Conservation (phyloP, 2,113 vertebrate species). For the Chloropsis cyanopogon region DNA sequence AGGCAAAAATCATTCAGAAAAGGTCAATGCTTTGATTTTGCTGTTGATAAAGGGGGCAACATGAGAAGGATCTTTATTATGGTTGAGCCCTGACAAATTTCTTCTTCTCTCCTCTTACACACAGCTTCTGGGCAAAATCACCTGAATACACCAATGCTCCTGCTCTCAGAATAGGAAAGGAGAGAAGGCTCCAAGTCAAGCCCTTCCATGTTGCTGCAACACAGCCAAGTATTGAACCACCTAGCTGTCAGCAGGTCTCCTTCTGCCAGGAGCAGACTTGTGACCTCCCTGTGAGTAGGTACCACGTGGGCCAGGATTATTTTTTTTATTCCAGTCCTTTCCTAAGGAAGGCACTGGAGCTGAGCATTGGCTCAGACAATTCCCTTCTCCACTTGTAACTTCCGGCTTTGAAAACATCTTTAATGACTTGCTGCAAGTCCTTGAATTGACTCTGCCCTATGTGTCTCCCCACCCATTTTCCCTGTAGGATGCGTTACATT, state of each 20-base stretch:
- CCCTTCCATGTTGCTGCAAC: background rate
- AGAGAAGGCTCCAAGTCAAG: background rate
- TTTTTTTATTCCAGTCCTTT: background rate
- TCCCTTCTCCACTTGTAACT: too few species aligned
- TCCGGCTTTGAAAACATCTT: too few species aligned
- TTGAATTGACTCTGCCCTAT: too few species aligned
- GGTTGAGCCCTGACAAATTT: background rate
- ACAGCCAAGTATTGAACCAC: background rate
- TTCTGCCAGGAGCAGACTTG: background rate
- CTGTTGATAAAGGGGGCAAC: background rate
- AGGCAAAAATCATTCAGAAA: background rate
- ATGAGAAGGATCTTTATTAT: background rate
- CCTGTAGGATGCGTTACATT: too few species aligned
- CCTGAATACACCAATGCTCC: rapidly evolving
- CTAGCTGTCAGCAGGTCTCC: background rate
- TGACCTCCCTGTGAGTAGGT: background rate
- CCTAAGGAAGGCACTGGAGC: background rate
- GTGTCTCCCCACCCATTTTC: too few species aligned
- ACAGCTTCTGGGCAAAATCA: background rate
- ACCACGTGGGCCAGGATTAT: background rate
- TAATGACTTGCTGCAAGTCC: too few species aligned
- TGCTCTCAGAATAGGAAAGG: background rate
- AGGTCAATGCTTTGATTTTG: background rate
- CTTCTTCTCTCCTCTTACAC: background rate
- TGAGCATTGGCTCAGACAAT: background rate